Evolutionary conservation across 1,140 invertebrate genomes (phyloP).

Genomic region (Euwallacea fornicatus): DNA sequence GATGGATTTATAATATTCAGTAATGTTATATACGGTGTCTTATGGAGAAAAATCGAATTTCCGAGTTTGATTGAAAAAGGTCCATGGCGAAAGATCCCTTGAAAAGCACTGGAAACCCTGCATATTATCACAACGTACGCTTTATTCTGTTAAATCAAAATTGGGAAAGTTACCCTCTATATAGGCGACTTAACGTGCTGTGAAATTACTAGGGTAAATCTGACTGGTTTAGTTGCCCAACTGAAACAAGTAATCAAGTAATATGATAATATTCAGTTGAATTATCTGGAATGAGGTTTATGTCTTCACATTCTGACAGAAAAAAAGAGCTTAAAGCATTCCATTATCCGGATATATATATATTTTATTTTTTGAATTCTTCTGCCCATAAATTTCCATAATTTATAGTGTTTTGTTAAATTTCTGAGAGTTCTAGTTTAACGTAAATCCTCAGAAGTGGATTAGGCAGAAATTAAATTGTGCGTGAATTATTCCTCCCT

Average conservation of each 20-base stretch:
- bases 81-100: no score
- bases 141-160: background rate
- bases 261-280: background rate
- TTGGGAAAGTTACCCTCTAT: background rate
- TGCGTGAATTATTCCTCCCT: background rate
- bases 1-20: no score
- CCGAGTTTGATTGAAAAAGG: no score
- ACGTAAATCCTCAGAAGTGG: no score
- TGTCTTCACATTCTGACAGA: background rate
- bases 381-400: no score
- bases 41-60: no score
- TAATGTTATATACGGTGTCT: no score
- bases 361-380: background rate
- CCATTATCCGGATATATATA: background rate
- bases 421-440: no score
- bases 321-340: background rate
- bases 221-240: conserved; percentile 2
- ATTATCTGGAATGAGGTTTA: background rate
- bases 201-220: conserved; percentile 5
- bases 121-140: background rate
- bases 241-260: conserved; percentile 1
- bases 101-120: background rate
- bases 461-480: no score
- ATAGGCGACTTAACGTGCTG: background rate
- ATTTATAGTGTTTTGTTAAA: no score